Evolutionary conservation across 35 echinoderm and acorn worm genomes (phyloP), one percentile per base, ranked within the genome.

Genomic region (Heliocidaris tuberculata): DNA sequence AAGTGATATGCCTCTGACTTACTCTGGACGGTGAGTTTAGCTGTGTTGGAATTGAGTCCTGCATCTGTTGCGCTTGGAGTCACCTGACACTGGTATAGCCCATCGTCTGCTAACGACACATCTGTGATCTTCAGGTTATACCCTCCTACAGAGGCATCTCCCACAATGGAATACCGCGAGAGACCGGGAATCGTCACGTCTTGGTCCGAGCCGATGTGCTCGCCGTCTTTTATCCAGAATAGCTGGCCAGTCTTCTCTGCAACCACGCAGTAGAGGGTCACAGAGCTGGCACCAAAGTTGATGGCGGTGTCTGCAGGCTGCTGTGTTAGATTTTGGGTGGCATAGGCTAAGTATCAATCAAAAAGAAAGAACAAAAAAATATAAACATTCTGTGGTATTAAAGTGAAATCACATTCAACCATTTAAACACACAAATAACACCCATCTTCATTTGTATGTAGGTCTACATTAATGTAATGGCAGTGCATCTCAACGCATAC

Each of bases 1-100:
- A 42, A 42, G 35, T 42, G 35, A 54, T 15, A 71, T 27, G 59
- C 27, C 19, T 21, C 65, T 3, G 31, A 96, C 98, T 95, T 96
- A 99, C 98, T 96, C 94, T 94, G 94, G n/a, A 99, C 94, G n/a
- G 95, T 99, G 1, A 99, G 93, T 31, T 94, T 94, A 7, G 96
- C 98, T 59, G 93, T 61, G 60, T 56, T 48, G 19, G 98, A 97
- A 27, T 50, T 52, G 16, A 99, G 85, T 13, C 21, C n/a, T 70
- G 52, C 35, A 35, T 94, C 48, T 8, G 61, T 93, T 0, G 32
- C 31, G 15, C 59, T 31, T 35, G 93, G 78, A 11, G 95, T 97
- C 16, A 96, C 96, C 87, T 99, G 96, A 50, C 98, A 99, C 30
- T 96, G 88, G 89, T 99, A 99, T 0, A 86, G 50, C 27, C 96